phyloP scores from a whole-genome alignment of 2,113 vertebrate species.

The Lamprologus tigripictilis region DNA sequence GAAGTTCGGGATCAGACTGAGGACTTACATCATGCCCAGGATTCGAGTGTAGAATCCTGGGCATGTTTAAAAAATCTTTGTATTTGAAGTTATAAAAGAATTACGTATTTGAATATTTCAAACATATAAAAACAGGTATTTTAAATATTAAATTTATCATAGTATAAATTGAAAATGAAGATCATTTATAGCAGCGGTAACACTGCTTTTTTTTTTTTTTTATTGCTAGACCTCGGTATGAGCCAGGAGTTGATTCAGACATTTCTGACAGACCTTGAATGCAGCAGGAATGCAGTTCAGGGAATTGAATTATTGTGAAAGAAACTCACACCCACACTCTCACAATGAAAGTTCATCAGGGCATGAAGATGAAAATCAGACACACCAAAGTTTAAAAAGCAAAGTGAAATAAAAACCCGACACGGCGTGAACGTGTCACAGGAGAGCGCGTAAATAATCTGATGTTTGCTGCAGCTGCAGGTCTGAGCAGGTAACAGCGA shows the following conservation, averaged over 20 bases:
- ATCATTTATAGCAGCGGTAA: not conserved
- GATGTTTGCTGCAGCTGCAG: not conserved
- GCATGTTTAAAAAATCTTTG: not conserved
- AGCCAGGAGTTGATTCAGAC: not conserved
- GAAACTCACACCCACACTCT: not conserved
- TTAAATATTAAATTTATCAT: not conserved
- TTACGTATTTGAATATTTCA: not conserved
- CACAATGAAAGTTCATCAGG: not conserved
- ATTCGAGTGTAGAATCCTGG: constrained; percentile 45
- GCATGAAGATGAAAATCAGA: not conserved
- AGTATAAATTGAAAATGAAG: not conserved
- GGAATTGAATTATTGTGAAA: not conserved
- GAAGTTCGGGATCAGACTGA: not conserved
- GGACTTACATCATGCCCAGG: constrained; percentile 47
- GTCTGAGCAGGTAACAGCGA: not conserved
- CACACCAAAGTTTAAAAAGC: not conserved
- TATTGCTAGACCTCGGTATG: not conserved
- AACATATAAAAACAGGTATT: not conserved
- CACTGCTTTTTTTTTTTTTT: not conserved
- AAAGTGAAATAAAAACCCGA: not conserved
- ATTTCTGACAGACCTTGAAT: not conserved
- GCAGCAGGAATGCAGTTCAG: not conserved
- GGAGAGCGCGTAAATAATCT: not conserved
- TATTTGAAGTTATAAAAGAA: not conserved
- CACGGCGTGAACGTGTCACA: not conserved